phyloP scores from a whole-genome alignment of 2,113 vertebrate genomes.

The Rana temporaria region DNA sequence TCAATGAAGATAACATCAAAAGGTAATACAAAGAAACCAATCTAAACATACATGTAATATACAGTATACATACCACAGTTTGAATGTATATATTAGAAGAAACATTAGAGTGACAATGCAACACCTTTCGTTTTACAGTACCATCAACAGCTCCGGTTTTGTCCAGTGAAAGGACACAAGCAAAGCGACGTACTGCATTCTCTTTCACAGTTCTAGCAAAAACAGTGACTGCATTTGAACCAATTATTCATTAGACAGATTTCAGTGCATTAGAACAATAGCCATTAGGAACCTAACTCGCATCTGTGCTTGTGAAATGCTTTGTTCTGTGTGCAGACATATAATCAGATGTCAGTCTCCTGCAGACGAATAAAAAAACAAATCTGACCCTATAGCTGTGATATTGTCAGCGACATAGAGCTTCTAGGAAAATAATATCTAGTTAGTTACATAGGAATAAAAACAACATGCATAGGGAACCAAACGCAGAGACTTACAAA shows the following conservation, averaged over 20 bases:
- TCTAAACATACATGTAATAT: background rate
- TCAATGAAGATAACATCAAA: background rate
- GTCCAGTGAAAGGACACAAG: no score
- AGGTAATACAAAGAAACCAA: background rate
- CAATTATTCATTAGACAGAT: no score
- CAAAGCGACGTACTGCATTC: no score
- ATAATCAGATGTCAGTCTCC: background rate
- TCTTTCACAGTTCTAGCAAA: no score
- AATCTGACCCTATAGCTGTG: background rate
- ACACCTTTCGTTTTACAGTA: no score
- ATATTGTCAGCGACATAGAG: no score
- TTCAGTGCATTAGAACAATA: no score
- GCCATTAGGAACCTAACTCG: no score
- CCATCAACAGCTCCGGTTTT: no score
- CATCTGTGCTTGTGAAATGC: no score
- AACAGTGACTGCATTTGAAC: no score
- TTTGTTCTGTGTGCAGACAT: background rate
- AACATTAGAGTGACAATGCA: no score
- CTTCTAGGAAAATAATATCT: background rate
- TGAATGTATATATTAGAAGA: background rate
- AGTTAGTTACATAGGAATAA: background rate
- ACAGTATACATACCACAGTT: background rate
- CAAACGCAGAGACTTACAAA: slow-evolving; percentile 48
- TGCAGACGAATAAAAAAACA: background rate
- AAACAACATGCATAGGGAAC: slow-evolving; percentile 4